phyloP scores from a whole-genome alignment of 2,888 invertebrate genomes.

The Fragum fragum region DNA sequence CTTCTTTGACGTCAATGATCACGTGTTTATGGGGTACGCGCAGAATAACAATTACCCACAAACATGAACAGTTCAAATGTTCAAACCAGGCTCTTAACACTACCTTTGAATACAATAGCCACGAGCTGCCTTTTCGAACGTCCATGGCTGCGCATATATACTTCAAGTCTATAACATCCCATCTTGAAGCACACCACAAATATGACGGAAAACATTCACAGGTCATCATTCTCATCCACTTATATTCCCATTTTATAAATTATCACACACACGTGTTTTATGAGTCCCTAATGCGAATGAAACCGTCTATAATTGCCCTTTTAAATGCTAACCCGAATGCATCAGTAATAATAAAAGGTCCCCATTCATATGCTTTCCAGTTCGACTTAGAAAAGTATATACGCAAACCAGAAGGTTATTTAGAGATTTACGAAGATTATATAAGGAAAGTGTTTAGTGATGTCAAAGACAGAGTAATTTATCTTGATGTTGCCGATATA shows the following conservation, averaged over 20 bases:
- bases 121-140: slow-evolving; percentile 13
- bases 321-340: slow-evolving; percentile 1
- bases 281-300: background rate
- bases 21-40: background rate
- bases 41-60: background rate
- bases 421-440: background rate
- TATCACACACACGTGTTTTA: slow-evolving; percentile 11
- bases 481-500: background rate
- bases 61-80: background rate
- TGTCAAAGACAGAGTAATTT: slow-evolving; percentile 1
- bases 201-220: background rate
- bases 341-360: background rate
- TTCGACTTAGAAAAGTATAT: background rate
- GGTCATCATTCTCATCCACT: background rate
- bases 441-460: background rate
- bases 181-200: background rate
- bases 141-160: background rate
- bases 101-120: slow-evolving; percentile 3
- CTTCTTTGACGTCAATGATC: background rate
- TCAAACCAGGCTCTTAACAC: background rate
- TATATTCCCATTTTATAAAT: background rate
- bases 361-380: slow-evolving; percentile 4
- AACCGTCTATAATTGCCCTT: background rate
- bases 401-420: background rate
- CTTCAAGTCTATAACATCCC: background rate